Evolutionary conservation across 2,888 invertebrate genomes (phyloP).

Genomic region (Digitonthophagus gazella): DNA sequence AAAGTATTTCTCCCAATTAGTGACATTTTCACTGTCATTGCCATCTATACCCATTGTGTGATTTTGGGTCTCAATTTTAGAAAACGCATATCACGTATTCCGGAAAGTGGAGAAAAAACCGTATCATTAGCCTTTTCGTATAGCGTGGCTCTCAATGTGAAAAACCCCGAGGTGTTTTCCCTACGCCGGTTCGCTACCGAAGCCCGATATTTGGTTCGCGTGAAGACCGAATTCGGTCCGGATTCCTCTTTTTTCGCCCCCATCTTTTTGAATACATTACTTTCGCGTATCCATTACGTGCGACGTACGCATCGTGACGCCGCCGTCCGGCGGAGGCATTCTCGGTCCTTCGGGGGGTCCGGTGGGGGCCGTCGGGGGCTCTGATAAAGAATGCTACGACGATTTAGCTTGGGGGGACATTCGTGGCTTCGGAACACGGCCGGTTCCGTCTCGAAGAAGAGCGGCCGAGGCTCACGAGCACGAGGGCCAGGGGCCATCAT

Average conservation of each 20-base stretch:
- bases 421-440: slow-evolving; percentile 44
- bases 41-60: background rate
- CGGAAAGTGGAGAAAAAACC: background rate
- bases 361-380: background rate
- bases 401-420: slow-evolving; percentile 47
- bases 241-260: background rate
- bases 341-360: background rate
- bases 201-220: background rate
- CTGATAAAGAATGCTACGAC: slow-evolving; percentile 36
- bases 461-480: slow-evolving; percentile 38
- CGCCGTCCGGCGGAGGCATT: too few species aligned
- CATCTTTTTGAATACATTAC: background rate
- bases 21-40: background rate
- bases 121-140: background rate
- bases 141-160: background rate
- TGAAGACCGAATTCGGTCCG: background rate
- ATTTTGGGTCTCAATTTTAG: background rate
- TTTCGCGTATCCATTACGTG: background rate
- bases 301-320: background rate
- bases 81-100: background rate
- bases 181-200: background rate
- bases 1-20: background rate
- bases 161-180: background rate
- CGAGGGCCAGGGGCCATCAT: slow-evolving; percentile 43
- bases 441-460: slow-evolving; percentile 24